Evolutionary conservation across 2,113 vertebrate genomes (phyloP).

Genomic region (Embiotoca jacksoni): DNA sequence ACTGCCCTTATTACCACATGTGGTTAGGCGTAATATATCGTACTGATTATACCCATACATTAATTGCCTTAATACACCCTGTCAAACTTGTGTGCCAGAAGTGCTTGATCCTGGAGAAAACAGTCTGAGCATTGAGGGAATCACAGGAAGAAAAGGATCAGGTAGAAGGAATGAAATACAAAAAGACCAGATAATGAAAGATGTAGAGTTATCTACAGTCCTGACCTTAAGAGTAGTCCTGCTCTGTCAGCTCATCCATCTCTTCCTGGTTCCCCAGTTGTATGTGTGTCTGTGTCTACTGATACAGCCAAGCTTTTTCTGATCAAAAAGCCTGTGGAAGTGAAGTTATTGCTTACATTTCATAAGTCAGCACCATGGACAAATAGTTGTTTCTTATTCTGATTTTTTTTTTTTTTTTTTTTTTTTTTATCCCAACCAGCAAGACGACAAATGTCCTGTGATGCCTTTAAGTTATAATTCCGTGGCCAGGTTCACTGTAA

Average conservation of each 20-base stretch:
- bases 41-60: conserved; percentile 31
- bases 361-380: conserved; percentile 9
- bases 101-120: conserved; percentile 20
- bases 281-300: conserved; percentile 24
- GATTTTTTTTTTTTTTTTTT: not conserved
- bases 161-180: conserved; percentile 5
- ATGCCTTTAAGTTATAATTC: not conserved
- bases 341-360: conserved; percentile 28
- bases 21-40: conserved; percentile 46
- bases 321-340: conserved; percentile 55
- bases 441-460: not conserved
- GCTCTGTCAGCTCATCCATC: conserved; percentile 46
- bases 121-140: not conserved
- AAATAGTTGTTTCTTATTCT: conserved; percentile 23
- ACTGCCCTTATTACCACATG: conserved; percentile 42
- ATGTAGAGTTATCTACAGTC: conserved; percentile 31
- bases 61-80: conserved; percentile 12
- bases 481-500: conserved; percentile 17
- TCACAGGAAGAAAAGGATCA: conserved; percentile 6
- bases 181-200: conserved; percentile 42
- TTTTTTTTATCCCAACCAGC: conserved; percentile 12
- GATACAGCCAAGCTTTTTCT: conserved; percentile 36
- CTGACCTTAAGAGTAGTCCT: conserved; percentile 36
- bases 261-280: conserved; percentile 29
- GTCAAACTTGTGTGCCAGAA: conserved; percentile 24